Evolutionary conservation across 1,140 invertebrate species (phyloP).

Genomic region (Asobara japonica): DNA sequence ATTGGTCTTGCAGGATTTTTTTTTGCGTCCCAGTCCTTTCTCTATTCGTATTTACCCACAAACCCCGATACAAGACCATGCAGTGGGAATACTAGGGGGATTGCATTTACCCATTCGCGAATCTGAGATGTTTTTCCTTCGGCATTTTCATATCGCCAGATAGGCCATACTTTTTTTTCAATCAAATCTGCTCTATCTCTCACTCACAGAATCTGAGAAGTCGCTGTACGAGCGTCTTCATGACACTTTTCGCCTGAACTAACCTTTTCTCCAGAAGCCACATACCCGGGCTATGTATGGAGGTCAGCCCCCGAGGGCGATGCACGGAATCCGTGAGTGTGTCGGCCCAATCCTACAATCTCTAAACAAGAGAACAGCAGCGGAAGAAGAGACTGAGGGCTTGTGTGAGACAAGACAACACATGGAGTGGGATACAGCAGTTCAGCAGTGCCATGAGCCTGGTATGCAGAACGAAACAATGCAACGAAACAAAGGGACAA

Average conservation of each 20-base stretch:
- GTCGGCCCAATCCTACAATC: neutral
- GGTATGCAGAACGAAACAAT: conserved; percentile 40
- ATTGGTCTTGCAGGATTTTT: too few species aligned
- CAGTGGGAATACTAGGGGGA: too few species aligned
- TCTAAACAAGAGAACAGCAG: conserved; percentile 14
- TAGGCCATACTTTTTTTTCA: neutral
- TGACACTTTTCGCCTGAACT: conserved; percentile 32
- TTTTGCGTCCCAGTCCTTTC: too few species aligned
- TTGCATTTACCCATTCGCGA: too few species aligned
- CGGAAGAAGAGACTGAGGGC: conserved; percentile 42
- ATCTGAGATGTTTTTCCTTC: too few species aligned
- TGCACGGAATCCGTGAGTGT: conserved; percentile 8
- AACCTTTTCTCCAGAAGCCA: conserved; percentile 25
- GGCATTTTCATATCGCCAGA: too few species aligned
- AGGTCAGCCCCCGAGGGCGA: neutral
- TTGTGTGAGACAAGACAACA: conserved; percentile 34
- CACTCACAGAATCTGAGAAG: neutral
- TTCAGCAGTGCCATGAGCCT: neutral
- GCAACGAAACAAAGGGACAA: conserved; percentile 46
- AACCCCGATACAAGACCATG: too few species aligned
- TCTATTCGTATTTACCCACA: too few species aligned
- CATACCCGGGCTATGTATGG: neutral
- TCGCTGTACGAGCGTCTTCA: neutral
- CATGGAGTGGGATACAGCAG: neutral
- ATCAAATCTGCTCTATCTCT: conserved; percentile 21